Evolutionary conservation across 2,888 invertebrate genomes (phyloP).

Genomic region (Meta bourneti): DNA sequence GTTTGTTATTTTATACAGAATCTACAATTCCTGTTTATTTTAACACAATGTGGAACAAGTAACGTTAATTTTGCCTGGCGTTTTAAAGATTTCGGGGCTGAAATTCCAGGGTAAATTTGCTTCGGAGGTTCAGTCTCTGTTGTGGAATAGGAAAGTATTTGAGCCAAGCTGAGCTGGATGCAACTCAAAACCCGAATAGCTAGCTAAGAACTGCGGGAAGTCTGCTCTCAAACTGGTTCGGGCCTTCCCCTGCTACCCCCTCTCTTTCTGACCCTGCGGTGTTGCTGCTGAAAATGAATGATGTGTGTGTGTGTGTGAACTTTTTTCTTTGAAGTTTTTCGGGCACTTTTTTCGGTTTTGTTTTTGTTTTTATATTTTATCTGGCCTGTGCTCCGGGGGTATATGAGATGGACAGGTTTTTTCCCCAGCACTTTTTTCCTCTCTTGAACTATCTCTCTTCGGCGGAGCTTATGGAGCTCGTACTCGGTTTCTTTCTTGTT

Average conservation of each 20-base stretch:
- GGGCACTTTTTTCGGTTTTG: slow-evolving; percentile 59
- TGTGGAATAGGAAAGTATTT: too few species aligned
- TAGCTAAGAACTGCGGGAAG: slow-evolving; percentile 73
- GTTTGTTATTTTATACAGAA: too few species aligned
- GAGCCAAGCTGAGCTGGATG: background rate
- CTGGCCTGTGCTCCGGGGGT: slow-evolving; percentile 72
- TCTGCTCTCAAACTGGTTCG: slow-evolving; percentile 58
- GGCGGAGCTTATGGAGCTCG: slow-evolving; percentile 66
- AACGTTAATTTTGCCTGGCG: too few species aligned
- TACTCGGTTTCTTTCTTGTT: slow-evolving; percentile 9
- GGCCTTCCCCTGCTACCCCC: slow-evolving; percentile 44
- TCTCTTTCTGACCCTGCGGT: slow-evolving; percentile 45
- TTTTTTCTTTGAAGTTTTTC: slow-evolving; percentile 59
- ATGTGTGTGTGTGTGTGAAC: slow-evolving; percentile 46
- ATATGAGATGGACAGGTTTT: slow-evolving; percentile 75
- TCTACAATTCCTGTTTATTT: too few species aligned
- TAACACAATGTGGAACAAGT: too few species aligned
- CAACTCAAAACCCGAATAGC: slow-evolving; percentile 68
- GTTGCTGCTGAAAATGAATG: slow-evolving; percentile 68
- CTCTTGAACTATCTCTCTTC: slow-evolving; percentile 43
- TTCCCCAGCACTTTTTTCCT: slow-evolving; percentile 26
- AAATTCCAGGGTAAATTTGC: background rate
- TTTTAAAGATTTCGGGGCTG: background rate
- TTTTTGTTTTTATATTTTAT: slow-evolving; percentile 69
- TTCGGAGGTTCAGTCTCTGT: background rate